phyloP scores from a whole-genome alignment of 2,888 invertebrate genomes.

The Allolobophora icterica region DNA sequence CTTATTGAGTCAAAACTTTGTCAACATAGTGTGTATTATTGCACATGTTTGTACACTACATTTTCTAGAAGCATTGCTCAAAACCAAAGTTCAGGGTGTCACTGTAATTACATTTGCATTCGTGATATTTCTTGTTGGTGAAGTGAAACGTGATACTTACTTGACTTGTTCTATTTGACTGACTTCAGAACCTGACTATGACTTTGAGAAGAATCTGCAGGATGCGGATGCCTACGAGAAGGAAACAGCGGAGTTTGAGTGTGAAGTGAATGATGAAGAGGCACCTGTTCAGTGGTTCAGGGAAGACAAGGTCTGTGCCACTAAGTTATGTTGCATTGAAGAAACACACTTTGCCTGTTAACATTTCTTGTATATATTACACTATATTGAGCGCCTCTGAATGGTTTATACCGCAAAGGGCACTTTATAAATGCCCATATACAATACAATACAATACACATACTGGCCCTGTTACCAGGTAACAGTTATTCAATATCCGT shows the following conservation, averaged over 20 bases:
- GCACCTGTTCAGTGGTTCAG: conserved; percentile 94
- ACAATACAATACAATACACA: too few species aligned
- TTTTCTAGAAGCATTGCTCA: background rate
- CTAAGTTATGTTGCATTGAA: background rate
- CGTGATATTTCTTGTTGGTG: background rate
- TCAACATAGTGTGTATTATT: background rate
- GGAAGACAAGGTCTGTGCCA: conserved; percentile 52
- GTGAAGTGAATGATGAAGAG: conserved; percentile 93
- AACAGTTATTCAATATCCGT: too few species aligned
- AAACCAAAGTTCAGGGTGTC: background rate
- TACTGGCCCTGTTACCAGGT: too few species aligned
- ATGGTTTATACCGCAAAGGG: too few species aligned
- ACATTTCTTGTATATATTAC: too few species aligned
- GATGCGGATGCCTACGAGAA: conserved; percentile 90
- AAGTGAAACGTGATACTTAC: background rate
- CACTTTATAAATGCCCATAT: too few species aligned
- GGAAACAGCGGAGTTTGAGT: conserved; percentile 87
- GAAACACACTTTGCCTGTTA: background rate
- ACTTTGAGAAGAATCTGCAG: conserved; percentile 82
- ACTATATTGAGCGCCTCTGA: too few species aligned
- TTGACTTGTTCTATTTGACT: background rate
- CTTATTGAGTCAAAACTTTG: background rate
- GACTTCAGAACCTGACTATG: conserved; percentile 77
- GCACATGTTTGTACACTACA: background rate
- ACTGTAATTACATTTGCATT: background rate